A percentile compares a stretch with the other conserved stretches of the same genome.
Evolutionary conservation across 2,797 vertebrate genomes (phyloP).

Genomic region (Acrocephalus scirpaceus): DNA sequence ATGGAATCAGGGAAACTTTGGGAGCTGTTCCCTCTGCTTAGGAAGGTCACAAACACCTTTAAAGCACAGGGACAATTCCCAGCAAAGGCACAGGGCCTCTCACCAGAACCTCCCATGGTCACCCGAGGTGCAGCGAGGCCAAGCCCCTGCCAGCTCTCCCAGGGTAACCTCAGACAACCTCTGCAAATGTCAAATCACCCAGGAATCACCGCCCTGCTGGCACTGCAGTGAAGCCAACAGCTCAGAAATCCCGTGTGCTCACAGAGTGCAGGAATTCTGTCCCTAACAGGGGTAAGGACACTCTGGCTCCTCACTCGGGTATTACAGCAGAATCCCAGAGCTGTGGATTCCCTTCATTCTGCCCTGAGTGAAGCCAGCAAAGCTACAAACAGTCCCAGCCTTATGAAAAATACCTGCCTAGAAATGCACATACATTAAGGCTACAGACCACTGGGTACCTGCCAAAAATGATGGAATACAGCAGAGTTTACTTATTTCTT

Average conservation of each 20-base stretch:
- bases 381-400: slow-evolving; percentile 37
- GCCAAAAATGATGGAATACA: slow-evolving; percentile 79
- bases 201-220: rapidly evolving
- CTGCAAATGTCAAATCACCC: background rate
- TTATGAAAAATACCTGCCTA: slow-evolving; percentile 68
- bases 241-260: rapidly evolving
- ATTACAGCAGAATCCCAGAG: background rate
- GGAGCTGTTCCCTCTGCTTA: background rate
- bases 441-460: slow-evolving; percentile 75
- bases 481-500: slow-evolving; percentile 81
- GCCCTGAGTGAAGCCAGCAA: background rate
- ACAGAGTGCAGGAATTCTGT: rapidly evolving
- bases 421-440: slow-evolving; percentile 62
- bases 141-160: background rate
- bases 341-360: rapidly evolving
- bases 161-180: background rate
- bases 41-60: background rate
- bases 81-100: background rate
- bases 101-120: rapidly evolving
- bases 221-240: rapidly evolving
- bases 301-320: rapidly evolving
- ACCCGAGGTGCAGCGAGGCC: rapidly evolving
- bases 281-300: background rate
- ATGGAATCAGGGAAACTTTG: background rate
- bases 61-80: background rate